Conservation (phyloP, 2,797 vertebrate genomes). For the Acanthis flammea region DNA sequence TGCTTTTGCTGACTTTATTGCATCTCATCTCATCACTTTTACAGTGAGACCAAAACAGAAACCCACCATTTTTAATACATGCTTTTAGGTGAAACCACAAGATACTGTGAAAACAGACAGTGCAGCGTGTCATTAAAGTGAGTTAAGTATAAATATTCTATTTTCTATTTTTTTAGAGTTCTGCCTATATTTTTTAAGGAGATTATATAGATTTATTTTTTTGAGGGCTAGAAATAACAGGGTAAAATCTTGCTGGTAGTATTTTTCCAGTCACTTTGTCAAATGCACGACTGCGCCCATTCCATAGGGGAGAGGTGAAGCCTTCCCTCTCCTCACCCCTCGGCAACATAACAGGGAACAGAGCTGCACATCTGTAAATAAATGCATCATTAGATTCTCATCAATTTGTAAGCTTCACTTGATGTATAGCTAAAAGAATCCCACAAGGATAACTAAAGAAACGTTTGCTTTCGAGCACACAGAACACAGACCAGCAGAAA, state of each 20-base stretch:
- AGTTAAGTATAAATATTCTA: constrained; percentile 9
- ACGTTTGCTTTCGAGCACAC: constrained; percentile 50
- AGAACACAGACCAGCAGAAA: not conserved
- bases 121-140: constrained; percentile 20
- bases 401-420: constrained; percentile 82
- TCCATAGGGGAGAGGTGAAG: not conserved
- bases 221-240: not conserved
- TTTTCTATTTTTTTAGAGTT: not conserved
- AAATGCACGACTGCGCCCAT: not conserved
- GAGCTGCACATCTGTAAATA: constrained; percentile 86
- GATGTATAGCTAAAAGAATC: constrained; percentile 79
- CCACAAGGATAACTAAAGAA: constrained; percentile 76
- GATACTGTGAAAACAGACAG: constrained; percentile 5
- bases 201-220: constrained; percentile 8
- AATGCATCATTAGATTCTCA: constrained; percentile 86
- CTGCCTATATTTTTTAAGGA: not conserved
- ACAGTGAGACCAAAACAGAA: constrained; percentile 21
- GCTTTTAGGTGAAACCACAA: constrained; percentile 10
- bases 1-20: not conserved
- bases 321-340: constrained; percentile 43
- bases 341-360: constrained; percentile 67
- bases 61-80: constrained; percentile 22
- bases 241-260: not conserved
- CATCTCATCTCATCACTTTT: not conserved
- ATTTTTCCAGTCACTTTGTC: constrained; percentile 56